Evolutionary conservation across 2,113 vertebrate genomes (phyloP).

Genomic region (Garra rufa): DNA sequence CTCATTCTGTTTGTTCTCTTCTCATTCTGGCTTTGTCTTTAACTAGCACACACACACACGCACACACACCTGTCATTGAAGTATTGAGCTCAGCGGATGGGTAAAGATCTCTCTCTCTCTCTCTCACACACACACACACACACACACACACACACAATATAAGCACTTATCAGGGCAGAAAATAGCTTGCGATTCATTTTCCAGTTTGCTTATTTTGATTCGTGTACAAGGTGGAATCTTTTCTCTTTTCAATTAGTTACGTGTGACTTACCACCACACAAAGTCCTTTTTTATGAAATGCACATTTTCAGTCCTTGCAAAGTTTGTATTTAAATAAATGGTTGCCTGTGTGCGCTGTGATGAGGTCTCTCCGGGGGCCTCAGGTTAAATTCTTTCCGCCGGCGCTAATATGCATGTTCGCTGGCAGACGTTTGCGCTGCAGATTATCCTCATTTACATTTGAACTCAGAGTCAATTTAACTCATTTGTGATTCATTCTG

Average conservation of each 20-base stretch:
- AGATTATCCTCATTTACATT: slow-evolving; percentile 38
- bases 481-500: slow-evolving; percentile 1
- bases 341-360: background rate
- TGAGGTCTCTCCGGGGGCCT: background rate
- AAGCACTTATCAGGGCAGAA: slow-evolving; percentile 37
- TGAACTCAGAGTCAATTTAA: slow-evolving; percentile 24
- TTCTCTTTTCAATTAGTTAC: slow-evolving; percentile 42
- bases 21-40: slow-evolving; percentile 26
- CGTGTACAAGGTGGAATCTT: slow-evolving; percentile 3
- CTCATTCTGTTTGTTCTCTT: background rate
- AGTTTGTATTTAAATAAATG: slow-evolving; percentile 14
- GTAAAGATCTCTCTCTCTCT: background rate
- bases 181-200: slow-evolving; percentile 49
- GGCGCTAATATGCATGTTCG: slow-evolving; percentile 21
- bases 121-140: slow-evolving; percentile 30
- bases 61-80: slow-evolving; percentile 21
- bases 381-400: background rate
- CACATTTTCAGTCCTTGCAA: background rate
- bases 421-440: slow-evolving; percentile 8
- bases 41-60: slow-evolving; percentile 14
- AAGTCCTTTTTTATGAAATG: background rate
- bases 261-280: background rate
- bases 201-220: slow-evolving; percentile 15
- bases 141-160: slow-evolving; percentile 24
- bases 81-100: background rate